Conservation (phyloP, 2,797 vertebrate species). For the Trichosurus vulpecula region DNA sequence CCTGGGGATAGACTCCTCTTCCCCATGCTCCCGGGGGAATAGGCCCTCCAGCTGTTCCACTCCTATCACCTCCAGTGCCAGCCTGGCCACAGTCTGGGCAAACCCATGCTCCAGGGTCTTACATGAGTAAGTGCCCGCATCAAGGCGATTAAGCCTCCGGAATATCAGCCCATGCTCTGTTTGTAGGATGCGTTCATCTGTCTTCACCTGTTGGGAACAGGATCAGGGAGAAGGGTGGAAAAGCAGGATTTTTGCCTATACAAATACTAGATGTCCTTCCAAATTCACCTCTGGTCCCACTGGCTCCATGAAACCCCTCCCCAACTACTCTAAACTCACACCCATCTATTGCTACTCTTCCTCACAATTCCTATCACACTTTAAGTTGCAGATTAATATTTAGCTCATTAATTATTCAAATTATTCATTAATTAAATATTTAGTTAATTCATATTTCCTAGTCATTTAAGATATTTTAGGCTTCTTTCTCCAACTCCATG, state of each 20-base stretch:
- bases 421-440: neutral
- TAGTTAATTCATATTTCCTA: neutral
- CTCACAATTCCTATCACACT: neutral
- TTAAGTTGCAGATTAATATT: neutral
- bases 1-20: conserved; percentile 51
- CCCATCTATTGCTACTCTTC: neutral
- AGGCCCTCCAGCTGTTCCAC: conserved; percentile 87
- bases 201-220: conserved; percentile 87
- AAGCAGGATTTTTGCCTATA: neutral
- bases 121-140: conserved; percentile 91
- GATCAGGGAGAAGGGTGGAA: neutral
- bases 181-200: conserved; percentile 90
- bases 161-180: conserved; percentile 93
- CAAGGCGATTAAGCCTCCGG: conserved; percentile 88
- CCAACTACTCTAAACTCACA: neutral
- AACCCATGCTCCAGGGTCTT: conserved; percentile 92
- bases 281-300: neutral
- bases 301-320: neutral
- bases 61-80: conserved; percentile 88
- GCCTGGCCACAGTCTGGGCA: conserved; percentile 89
- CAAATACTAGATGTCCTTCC: neutral
- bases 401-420: neutral
- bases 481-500: neutral
- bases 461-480: neutral
- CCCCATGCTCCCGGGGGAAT: conserved; percentile 78